Percentiles rank a stretch among this genome's conserved stretches.
Conservation (phyloP, 2,113 vertebrate genomes). For the Misgurnus anguillicaudatus region DNA sequence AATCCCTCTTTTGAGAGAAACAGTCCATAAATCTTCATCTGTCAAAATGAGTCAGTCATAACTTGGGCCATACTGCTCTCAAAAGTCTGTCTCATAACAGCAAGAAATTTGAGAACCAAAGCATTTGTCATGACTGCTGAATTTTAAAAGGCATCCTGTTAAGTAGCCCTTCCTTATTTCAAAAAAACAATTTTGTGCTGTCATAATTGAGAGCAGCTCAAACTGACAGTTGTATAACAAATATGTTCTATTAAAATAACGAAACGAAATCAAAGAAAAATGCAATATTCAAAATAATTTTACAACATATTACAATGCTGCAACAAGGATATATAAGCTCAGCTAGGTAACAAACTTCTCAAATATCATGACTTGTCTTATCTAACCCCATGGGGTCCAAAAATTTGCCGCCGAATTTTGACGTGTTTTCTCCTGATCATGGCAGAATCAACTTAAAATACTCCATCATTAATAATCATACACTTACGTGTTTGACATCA, state of each 20-base stretch:
- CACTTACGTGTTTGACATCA: too few species aligned
- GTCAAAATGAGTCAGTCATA: slow-evolving; percentile 36
- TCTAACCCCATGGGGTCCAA: too few species aligned
- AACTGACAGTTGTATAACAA: neutral
- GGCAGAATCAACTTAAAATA: too few species aligned
- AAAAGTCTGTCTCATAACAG: slow-evolving; percentile 12
- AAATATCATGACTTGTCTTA: neutral
- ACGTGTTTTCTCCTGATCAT: too few species aligned
- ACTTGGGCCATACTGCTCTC: slow-evolving; percentile 16
- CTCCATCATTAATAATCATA: too few species aligned
- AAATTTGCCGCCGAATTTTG: too few species aligned
- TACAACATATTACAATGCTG: neutral
- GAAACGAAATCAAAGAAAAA: neutral
- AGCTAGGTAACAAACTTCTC: neutral
- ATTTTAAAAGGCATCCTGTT: neutral
- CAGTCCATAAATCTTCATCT: slow-evolving; percentile 49
- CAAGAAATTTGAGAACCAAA: neutral
- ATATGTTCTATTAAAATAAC: neutral
- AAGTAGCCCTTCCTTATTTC: neutral
- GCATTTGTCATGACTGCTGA: neutral
- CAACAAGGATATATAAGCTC: neutral
- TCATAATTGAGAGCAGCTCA: neutral
- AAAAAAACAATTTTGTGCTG: neutral
- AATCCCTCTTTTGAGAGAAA: slow-evolving; percentile 43
- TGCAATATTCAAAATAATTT: neutral